Evolutionary conservation across 2,888 invertebrate genomes (phyloP).

Genomic region (Lamproptera curius): DNA sequence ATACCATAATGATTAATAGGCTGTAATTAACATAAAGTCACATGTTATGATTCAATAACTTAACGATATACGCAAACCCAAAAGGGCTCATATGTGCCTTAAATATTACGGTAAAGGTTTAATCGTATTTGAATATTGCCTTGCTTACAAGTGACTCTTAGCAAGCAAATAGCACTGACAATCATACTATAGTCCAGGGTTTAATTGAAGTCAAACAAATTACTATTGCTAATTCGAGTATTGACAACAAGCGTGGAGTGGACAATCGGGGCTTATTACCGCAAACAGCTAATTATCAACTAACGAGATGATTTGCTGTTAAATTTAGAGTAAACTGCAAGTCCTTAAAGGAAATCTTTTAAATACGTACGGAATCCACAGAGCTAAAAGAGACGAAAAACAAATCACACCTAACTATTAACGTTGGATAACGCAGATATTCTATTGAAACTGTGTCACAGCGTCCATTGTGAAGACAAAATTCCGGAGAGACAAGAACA

Average conservation of each 20-base stretch:
- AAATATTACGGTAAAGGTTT: too few species aligned
- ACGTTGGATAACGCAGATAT: neutral
- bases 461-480: constrained; percentile 10
- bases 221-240: constrained; percentile 11
- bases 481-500: neutral
- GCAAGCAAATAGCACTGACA: too few species aligned
- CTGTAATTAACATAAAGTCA: constrained; percentile 7
- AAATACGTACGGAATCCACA: too few species aligned
- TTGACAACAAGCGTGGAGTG: constrained; percentile 4
- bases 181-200: too few species aligned
- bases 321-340: neutral
- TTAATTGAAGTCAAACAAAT: constrained; percentile 11
- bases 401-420: constrained; percentile 6
- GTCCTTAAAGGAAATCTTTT: too few species aligned
- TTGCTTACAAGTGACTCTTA: too few species aligned
- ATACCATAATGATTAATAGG: constrained; percentile 11
- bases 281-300: constrained; percentile 1
- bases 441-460: constrained; percentile 9
- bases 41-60: constrained; percentile 1
- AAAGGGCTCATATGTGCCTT: too few species aligned
- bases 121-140: too few species aligned
- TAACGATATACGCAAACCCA: too few species aligned
- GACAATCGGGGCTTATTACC: constrained; percentile 4
- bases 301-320: constrained; percentile 1
- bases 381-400: too few species aligned